Conservation (phyloP, 2,888 invertebrate genomes). For the Dryomyza anilis region DNA sequence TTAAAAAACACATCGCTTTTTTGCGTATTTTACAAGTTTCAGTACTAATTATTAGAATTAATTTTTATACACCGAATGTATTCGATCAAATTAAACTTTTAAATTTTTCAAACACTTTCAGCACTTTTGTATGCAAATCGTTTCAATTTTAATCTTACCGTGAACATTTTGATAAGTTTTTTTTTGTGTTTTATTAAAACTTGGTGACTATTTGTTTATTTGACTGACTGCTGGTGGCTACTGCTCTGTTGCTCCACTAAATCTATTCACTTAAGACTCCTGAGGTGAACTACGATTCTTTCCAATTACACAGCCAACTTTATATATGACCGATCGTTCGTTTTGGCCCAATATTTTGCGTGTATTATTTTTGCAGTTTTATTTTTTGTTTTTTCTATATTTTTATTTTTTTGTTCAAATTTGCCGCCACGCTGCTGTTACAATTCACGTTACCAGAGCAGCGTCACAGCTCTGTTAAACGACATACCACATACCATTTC, state of each 20-base stretch:
- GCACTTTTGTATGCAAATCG: background rate
- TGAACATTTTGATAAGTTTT: slow-evolving; percentile 36
- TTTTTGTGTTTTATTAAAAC: slow-evolving; percentile 31
- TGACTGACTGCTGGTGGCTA: slow-evolving; percentile 15
- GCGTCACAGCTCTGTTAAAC: no score
- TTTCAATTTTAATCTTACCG: slow-evolving; percentile 31
- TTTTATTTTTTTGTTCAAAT: background rate
- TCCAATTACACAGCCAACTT: slow-evolving; percentile 50
- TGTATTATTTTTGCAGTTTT: no score
- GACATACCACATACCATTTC: no score
- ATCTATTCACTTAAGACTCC: slow-evolving; percentile 49
- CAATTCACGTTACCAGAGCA: no score
- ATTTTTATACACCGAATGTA: no score
- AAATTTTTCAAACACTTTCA: background rate
- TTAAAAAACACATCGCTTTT: no score
- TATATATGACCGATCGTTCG: slow-evolving; percentile 41
- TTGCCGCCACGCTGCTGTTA: background rate
- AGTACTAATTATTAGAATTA: no score
- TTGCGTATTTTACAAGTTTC: no score
- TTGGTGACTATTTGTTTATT: background rate
- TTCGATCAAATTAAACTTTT: no score
- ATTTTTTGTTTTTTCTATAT: background rate
- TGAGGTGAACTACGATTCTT: slow-evolving; percentile 57
- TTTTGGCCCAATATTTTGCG: slow-evolving; percentile 7
- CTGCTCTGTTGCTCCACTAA: slow-evolving; percentile 15